Evolutionary conservation across 2,888 invertebrate species (phyloP).

Genomic region (Prionchulus punctatus): DNA sequence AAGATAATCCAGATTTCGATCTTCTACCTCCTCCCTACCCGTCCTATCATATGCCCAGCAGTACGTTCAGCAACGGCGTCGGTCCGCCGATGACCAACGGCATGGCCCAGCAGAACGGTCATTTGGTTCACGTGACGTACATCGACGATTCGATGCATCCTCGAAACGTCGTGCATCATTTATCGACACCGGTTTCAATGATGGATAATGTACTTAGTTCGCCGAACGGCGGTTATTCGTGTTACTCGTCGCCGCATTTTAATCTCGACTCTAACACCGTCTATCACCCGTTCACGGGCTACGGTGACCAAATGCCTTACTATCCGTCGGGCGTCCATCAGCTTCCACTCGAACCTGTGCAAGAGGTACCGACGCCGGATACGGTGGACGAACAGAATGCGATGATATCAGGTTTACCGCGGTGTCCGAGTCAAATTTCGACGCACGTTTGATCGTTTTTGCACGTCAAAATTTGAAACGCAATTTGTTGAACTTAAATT

Average conservation of each 20-base stretch:
- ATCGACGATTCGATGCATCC: constrained; percentile 1
- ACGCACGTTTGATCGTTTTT: not conserved
- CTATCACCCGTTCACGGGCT: not conserved
- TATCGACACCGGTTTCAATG: not conserved
- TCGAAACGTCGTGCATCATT: not conserved
- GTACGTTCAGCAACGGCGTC: not conserved
- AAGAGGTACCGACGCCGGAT: constrained; percentile 11
- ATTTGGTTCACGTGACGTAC: constrained; percentile 10
- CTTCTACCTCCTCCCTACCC: constrained; percentile 18
- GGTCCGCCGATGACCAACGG: no score
- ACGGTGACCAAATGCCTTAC: not conserved
- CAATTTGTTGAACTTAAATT: no score
- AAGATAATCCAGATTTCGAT: constrained; percentile 31
- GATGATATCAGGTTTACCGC: not conserved
- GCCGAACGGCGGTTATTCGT: not conserved
- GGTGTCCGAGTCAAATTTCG: not conserved
- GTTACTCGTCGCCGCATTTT: not conserved
- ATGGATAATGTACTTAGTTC: not conserved
- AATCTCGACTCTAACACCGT: not conserved
- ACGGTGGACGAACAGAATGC: not conserved
- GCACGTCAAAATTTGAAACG: no score
- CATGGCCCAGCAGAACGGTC: constrained; percentile 1
- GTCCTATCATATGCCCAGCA: not conserved
- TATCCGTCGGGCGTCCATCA: not conserved
- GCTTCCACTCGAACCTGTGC: constrained; percentile 7